A percentile compares a stretch with the other conserved stretches of the same genome.
Evolutionary conservation across 2,113 vertebrate species (phyloP).

Genomic region (Pseudorectes ferrugineus): DNA sequence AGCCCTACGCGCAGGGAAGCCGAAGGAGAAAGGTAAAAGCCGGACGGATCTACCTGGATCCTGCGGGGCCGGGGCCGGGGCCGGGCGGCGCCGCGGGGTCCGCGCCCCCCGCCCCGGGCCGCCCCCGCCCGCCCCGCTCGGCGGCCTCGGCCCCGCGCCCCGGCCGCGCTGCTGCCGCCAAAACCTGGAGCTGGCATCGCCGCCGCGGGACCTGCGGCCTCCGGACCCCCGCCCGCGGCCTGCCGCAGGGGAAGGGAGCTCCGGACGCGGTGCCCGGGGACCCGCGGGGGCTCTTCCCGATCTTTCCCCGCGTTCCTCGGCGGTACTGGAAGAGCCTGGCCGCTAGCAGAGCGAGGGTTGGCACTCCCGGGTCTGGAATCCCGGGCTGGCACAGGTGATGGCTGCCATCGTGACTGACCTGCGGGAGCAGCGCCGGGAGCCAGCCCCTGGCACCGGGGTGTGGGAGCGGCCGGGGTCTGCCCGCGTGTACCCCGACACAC

Average conservation of each 20-base stretch:
- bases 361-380: background rate
- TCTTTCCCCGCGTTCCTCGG: background rate
- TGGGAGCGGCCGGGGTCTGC: background rate
- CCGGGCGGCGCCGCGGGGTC: background rate
- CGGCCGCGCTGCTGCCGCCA: background rate
- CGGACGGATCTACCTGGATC: conserved; percentile 33
- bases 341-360: background rate
- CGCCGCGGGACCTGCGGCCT: background rate
- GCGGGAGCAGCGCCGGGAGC: background rate
- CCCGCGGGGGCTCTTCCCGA: background rate
- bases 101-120: background rate
- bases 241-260: background rate
- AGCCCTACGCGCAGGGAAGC: background rate
- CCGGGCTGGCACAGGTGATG: background rate
- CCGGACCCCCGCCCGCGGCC: background rate
- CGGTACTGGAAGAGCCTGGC: background rate
- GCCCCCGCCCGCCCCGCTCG: background rate
- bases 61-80: background rate
- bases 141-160: background rate
- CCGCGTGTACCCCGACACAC: rapidly evolving
- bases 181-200: background rate
- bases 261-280: background rate
- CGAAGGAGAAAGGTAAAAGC: conserved; percentile 26
- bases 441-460: background rate
- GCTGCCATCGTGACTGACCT: background rate